Base-by-base conservation (phyloP, 2,888 invertebrate genomes). In the Andrena trimmerana region DNA sequence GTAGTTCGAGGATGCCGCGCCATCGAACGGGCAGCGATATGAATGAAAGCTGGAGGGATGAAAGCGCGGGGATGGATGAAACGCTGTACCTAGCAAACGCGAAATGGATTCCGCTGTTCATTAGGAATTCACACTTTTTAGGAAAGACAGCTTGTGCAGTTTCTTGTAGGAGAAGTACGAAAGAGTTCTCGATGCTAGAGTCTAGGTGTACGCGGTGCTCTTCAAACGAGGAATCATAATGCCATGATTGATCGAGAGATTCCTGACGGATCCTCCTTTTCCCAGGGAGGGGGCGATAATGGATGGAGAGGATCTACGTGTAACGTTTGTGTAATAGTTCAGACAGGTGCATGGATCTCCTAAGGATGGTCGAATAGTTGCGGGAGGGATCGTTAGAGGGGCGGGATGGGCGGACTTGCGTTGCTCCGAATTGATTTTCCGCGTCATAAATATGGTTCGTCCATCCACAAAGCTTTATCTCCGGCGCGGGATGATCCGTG, bases 1-100 rank as follows among this genome's bases (percentile, higher is more conserved):
- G 80, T 81, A 79, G 80, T 72, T 81, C 81, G 81, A 81, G 80
- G 67, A 81, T 79, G 66, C 71, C 71, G 48, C 33, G 80, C 62
- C 78, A 63, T 72, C 80, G 80, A 79, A 68, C 27, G 60, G 54
- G 24, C 67, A 54, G 67, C 71, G 71, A 81, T 72, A 81, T 71
- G 71, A 71, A 79, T 67, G 71, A 48, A 66, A 57, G 67, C 50
- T 8, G 50, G 10, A 33, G n/a, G 52, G 60, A 71, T 31, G 66
- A 67, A 42, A 10, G 20, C 27, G 13, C 2, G 10, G 71, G 71
- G 79, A 68, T 81, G 72, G 80, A 79, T 81, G 80, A 66, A 81
- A 67, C 31, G 50, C 24, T 54, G 7, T 20, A 2, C 2, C 36
- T 2, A 16, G 67, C 52, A 57, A 72, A 79, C 65, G 62, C 33